These are phyloP conservation scores for Caenorhabditis wallacei DNA, from an alignment of 2,888 invertebrate genomes.

Conservation along the genomic window DNA sequence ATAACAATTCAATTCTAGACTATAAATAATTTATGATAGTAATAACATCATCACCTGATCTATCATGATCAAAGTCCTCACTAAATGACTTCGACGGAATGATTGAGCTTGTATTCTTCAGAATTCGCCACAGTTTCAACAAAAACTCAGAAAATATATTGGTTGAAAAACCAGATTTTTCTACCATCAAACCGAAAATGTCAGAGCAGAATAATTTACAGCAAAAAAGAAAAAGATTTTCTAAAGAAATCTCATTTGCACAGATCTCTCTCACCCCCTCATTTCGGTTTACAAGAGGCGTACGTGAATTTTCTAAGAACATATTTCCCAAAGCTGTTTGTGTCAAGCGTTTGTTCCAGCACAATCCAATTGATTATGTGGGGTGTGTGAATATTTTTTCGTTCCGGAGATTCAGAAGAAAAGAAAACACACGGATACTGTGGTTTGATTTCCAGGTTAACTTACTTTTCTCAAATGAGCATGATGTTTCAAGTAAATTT, in stretches of 20 bases:
- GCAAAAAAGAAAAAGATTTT: neutral
- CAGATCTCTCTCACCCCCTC: constrained; percentile 5
- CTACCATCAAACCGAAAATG: constrained; percentile 16
- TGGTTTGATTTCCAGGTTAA: neutral
- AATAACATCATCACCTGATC: constrained; percentile 29
- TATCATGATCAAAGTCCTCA: constrained; percentile 14
- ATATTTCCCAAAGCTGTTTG: constrained; percentile 22
- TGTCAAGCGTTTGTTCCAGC: neutral
- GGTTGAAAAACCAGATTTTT: neutral
- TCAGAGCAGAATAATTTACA: constrained; percentile 13
- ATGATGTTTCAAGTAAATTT: constrained; percentile 69
- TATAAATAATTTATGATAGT: constrained; percentile 16
- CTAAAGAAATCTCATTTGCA: constrained; percentile 29
- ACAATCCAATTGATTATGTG: constrained; percentile 35
- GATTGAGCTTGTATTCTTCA: constrained; percentile 9
- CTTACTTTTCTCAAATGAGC: constrained; percentile 72
- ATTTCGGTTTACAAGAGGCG: constrained; percentile 20
- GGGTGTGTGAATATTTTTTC: constrained; percentile 12
- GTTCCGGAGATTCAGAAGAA: neutral
- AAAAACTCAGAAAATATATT: neutral
- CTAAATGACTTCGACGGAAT: neutral
- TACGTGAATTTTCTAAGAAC: constrained; percentile 29
- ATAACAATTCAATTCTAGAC: constrained; percentile 7
- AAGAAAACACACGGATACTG: neutral
- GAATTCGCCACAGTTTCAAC: constrained; percentile 7